Evolutionary conservation across 2,888 invertebrate genomes (phyloP).

Genomic region (Nezara viridula): DNA sequence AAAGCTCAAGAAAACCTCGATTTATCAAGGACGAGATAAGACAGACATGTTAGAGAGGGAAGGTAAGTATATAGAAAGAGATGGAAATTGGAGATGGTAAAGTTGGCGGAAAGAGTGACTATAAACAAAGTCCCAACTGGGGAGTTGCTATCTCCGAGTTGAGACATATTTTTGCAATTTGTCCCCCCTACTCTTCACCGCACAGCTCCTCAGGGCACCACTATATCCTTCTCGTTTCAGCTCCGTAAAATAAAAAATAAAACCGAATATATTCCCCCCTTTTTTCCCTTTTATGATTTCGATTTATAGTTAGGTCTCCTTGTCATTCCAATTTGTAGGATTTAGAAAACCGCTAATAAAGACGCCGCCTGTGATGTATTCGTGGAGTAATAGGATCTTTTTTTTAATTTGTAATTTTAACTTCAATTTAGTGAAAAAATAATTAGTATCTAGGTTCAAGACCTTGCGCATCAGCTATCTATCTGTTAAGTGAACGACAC

Average conservation of each 20-base stretch:
- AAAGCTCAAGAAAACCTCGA: not conserved
- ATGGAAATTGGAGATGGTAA: constrained; percentile 46
- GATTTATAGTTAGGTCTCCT: not conserved
- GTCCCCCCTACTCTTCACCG: not conserved
- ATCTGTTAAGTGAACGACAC: too few species aligned
- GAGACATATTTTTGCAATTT: constrained; percentile 42
- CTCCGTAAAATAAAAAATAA: not conserved
- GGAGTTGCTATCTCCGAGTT: constrained; percentile 36
- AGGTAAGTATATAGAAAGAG: constrained; percentile 40
- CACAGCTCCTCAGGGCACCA: not conserved
- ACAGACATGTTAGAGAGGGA: constrained; percentile 6
- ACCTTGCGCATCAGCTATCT: too few species aligned
- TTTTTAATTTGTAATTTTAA: too few species aligned
- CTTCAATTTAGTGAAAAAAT: too few species aligned
- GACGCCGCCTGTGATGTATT: not conserved
- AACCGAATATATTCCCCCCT: not conserved
- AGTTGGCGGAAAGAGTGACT: constrained; percentile 28
- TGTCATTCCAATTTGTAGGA: not conserved
- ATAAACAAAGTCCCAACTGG: constrained; percentile 42
- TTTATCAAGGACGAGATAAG: not conserved
- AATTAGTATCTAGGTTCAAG: too few species aligned
- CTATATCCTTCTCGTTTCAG: not conserved
- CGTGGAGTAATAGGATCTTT: too few species aligned
- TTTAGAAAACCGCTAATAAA: not conserved
- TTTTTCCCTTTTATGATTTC: not conserved